Percentiles rank a stretch among this genome's conserved stretches.
Evolutionary conservation across 1,140 invertebrate species (phyloP).

Genomic region (Olivierus martensii): DNA sequence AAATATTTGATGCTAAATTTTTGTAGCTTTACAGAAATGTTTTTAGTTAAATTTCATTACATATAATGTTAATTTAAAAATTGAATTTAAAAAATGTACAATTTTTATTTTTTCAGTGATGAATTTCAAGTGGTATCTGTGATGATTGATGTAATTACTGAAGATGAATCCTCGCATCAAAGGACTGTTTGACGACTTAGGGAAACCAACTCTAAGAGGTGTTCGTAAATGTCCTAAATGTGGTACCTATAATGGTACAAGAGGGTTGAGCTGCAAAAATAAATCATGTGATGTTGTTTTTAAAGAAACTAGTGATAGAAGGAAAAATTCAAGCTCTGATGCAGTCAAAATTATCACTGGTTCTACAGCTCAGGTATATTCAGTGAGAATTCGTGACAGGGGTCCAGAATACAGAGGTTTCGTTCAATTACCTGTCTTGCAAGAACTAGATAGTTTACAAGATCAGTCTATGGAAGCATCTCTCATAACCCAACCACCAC

Average conservation of each 20-base stretch:
- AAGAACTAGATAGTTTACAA: constrained; percentile 32
- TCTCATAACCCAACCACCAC: constrained; percentile 34
- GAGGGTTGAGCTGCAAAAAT: constrained; percentile 60
- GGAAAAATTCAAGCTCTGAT: constrained; percentile 44
- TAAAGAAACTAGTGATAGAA: constrained; percentile 40
- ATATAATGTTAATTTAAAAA: no score
- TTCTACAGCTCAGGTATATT: constrained; percentile 47
- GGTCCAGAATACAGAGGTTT: constrained; percentile 57
- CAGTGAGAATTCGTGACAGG: constrained; percentile 49
- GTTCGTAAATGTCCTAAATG: constrained; percentile 63
- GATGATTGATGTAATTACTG: neutral
- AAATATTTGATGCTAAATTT: no score
- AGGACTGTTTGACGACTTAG: constrained; percentile 43
- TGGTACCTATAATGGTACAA: constrained; percentile 58
- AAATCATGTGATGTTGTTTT: constrained; percentile 55
- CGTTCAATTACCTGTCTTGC: constrained; percentile 48
- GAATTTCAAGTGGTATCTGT: no score
- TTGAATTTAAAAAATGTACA: no score
- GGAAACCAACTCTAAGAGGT: constrained; percentile 51
- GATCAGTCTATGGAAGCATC: constrained; percentile 30
- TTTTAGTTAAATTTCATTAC: no score
- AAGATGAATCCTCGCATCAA: constrained; percentile 28
- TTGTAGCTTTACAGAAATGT: no score
- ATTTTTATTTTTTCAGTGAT: no score
- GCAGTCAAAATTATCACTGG: constrained; percentile 52